A percentile compares a stretch with the other conserved stretches of the same genome.
Conservation (phyloP, 2,888 invertebrate genomes). For the Pemphredon lugubris region DNA sequence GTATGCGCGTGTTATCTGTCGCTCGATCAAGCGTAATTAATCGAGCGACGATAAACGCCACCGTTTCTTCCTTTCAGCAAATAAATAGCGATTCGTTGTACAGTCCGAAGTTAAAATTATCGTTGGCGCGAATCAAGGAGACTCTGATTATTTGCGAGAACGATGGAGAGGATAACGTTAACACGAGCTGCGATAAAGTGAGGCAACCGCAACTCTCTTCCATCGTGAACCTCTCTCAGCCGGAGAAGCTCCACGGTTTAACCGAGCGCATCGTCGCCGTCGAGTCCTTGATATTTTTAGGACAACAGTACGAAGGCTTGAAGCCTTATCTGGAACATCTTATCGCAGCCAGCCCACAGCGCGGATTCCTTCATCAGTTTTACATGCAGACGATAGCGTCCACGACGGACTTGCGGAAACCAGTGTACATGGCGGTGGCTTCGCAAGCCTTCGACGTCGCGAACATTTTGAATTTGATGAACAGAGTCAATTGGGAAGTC, state of each 20-base stretch:
- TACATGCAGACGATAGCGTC: conserved; percentile 88
- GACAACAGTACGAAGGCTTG: conserved; percentile 92
- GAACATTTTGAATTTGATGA: conserved; percentile 91
- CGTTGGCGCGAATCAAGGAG: conserved; percentile 90
- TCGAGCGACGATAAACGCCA: background rate
- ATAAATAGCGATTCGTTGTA: conserved; percentile 83
- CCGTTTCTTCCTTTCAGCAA: conserved; percentile 78
- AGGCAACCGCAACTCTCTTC: conserved; percentile 84
- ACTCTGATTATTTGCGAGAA: conserved; percentile 84
- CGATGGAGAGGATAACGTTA: conserved; percentile 73
- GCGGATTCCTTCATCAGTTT: conserved; percentile 87
- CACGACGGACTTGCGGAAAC: conserved; percentile 89
- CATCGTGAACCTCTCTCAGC: conserved; percentile 85
- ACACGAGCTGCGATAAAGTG: conserved; percentile 80
- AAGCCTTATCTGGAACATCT: conserved; percentile 93
- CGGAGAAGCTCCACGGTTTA: conserved; percentile 91
- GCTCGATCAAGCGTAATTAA: conserved; percentile 36
- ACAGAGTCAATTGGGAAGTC: conserved; percentile 96
- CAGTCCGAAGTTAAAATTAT: conserved; percentile 87
- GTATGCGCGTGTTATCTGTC: background rate
- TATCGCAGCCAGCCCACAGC: conserved; percentile 85
- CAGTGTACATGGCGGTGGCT: conserved; percentile 93
- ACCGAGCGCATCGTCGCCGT: conserved; percentile 94
- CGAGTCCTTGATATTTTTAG: conserved; percentile 95
- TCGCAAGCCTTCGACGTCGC: conserved; percentile 90